A percentile compares a stretch with the other conserved stretches of the same genome.
Conservation (phyloP, 1,140 invertebrate genomes). For the Marisa cornuarietis region DNA sequence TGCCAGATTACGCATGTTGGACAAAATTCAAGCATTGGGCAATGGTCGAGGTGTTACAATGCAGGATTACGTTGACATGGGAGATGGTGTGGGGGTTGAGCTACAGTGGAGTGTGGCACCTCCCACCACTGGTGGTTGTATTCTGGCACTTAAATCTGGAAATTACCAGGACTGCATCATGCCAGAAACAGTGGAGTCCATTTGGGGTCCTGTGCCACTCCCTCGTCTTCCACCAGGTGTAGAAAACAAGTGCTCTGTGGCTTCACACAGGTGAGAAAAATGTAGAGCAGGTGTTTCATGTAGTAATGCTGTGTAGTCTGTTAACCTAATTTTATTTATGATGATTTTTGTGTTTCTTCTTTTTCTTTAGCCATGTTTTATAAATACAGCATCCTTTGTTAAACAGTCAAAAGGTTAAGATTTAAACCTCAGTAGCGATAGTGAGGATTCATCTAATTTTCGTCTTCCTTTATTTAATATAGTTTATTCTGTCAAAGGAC, state of each 20-base stretch:
- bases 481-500: too few relatives aligned
- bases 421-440: too few relatives aligned
- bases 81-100: slow-evolving; percentile 26
- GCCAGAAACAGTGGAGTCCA: slow-evolving; percentile 59
- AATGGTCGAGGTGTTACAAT: slow-evolving; percentile 26
- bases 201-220: slow-evolving; percentile 64
- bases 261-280: slow-evolving; percentile 56
- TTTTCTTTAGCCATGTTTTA: too few relatives aligned
- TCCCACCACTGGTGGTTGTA: slow-evolving; percentile 47
- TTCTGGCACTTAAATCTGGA: slow-evolving; percentile 36
- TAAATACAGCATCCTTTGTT: too few relatives aligned
- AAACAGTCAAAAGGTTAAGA: too few relatives aligned
- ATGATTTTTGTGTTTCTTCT: too few relatives aligned
- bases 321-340: too few relatives aligned
- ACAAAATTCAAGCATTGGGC: slow-evolving; percentile 31
- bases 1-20: slow-evolving; percentile 26
- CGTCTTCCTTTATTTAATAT: too few relatives aligned
- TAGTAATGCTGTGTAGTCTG: too few relatives aligned
- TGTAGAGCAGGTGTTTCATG: not conserved
- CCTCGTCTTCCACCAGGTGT: slow-evolving; percentile 51
- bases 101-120: slow-evolving; percentile 28
- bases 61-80: slow-evolving; percentile 28
- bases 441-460: too few relatives aligned
- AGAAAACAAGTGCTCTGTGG: slow-evolving; percentile 59
- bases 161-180: slow-evolving; percentile 59